Base-by-base conservation (phyloP, 2,113 vertebrate genomes). In the Atherinomorus stipes region DNA sequence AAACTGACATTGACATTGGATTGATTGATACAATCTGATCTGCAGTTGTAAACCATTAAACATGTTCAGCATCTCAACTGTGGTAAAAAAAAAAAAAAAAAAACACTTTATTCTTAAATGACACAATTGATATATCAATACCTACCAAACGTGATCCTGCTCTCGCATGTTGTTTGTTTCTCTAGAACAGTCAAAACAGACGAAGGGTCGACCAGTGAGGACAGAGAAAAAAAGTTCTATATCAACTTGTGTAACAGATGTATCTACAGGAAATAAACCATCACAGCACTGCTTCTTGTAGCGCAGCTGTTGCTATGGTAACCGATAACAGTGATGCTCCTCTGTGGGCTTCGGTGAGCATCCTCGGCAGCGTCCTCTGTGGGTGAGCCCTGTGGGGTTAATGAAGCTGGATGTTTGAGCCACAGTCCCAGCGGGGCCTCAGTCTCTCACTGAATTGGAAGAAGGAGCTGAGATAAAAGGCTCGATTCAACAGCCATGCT, bases 391-490 rank as follows among this genome's bases (percentile, higher is more conserved):
- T 50, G n/a, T 50, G 47, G 70, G 61, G 62, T 78, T 75, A 82
- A 83, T 50, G 34, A 31, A 63, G 51, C 72, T 70, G 50, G 45
- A 58, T 58, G 64, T 83, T 47, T n/a, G 11, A 63, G 49, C 59
- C 52, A 50, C 7, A 62, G 13, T 25, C 54, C 45, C 45, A 15
- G 0, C 1, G 56, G 57, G 54, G 45, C 54, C 56, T 45, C 56
- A 72, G 56, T 58, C 57, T 57, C 28, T 38, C 44, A 28, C 47
- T 65, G 67, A 58, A 50, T 18, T 23, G 34, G 22, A 76, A 59
- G 60, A 49, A 69, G 60, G 15, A 62, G 23, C 7, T 26, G 16
- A 74, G 75, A 81, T 68, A 63, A 80, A 81, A 82, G 38, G n/a
- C 53, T 60, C 56, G 69, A 69, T 62, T 71, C 44, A 51, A 21